phyloP scores from a whole-genome alignment of 2,113 vertebrate species.

The Channa maculata region DNA sequence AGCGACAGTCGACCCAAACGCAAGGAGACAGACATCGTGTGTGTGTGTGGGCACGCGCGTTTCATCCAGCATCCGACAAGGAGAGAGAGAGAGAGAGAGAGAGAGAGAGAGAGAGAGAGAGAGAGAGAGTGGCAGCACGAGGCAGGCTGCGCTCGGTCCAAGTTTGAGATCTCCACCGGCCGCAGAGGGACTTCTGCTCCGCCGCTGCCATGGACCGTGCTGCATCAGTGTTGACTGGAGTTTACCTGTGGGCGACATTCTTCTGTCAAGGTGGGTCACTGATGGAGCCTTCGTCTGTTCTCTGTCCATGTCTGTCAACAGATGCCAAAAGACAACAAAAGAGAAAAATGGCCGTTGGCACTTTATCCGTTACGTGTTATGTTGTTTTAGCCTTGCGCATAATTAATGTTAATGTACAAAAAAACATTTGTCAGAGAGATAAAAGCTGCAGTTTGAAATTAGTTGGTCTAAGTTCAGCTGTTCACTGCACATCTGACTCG shows the following conservation, averaged over 20 bases:
- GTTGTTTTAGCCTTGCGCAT: not conserved
- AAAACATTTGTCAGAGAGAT: not conserved
- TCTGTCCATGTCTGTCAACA: conserved; percentile 2
- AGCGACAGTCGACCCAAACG: conserved; percentile 9
- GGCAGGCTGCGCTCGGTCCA: conserved; percentile 39
- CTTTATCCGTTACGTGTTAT: not conserved
- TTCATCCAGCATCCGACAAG: not conserved
- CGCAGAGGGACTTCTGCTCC: conserved; percentile 28
- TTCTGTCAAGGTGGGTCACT: conserved; percentile 77
- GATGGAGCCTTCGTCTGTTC: not conserved
- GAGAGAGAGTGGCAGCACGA: conserved; percentile 32
- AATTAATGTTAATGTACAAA: not conserved
- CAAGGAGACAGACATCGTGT: conserved; percentile 28
- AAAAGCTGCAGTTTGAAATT: not conserved
- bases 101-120: conserved; percentile 6
- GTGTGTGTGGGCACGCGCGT: not conserved
- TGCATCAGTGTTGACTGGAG: conserved; percentile 59
- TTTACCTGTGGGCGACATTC: conserved; percentile 78
- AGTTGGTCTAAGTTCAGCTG: not conserved
- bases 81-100: conserved; percentile 27
- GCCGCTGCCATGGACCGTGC: conserved; percentile 67
- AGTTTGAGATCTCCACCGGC: conserved; percentile 59
- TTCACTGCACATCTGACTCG: conserved; percentile 12
- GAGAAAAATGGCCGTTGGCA: not conserved
- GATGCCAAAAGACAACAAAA: not conserved